These are phyloP conservation scores for Gasterosteus aculeatus DNA, from an alignment of 2,113 vertebrate species.

Conservation along the genomic window DNA sequence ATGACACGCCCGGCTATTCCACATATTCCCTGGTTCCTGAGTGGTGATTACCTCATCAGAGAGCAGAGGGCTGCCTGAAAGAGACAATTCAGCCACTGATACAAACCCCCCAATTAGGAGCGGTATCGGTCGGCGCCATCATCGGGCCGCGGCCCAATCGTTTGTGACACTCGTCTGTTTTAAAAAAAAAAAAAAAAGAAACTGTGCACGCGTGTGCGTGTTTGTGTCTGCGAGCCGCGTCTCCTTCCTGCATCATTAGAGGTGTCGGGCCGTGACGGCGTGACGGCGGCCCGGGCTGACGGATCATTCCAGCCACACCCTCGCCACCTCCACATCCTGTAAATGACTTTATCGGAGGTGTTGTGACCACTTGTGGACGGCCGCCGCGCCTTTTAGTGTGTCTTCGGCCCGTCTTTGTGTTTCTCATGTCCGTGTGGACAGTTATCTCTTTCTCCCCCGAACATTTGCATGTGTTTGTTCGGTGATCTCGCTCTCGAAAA, in stretches of 20 bases:
- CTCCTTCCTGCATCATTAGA: constrained; percentile 53
- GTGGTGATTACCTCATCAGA: constrained; percentile 52
- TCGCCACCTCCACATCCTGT: constrained; percentile 30
- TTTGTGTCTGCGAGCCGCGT: constrained; percentile 23
- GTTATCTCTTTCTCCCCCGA: background rate
- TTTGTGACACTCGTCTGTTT: constrained; percentile 53
- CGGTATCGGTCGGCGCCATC: constrained; percentile 29
- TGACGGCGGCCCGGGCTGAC: constrained; percentile 44
- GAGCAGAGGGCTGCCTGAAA: constrained; percentile 30
- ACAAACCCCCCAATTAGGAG: constrained; percentile 50
- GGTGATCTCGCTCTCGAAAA: constrained; percentile 23
- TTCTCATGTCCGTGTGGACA: constrained; percentile 19
- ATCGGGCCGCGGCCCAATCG: constrained; percentile 25
- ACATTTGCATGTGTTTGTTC: constrained; percentile 44
- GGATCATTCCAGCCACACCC: constrained; percentile 51
- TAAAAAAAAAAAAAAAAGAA: background rate
- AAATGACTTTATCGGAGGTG: constrained; percentile 46
- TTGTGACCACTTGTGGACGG: constrained; percentile 42
- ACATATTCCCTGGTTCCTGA: constrained; percentile 1
- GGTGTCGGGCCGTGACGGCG: constrained; percentile 50
- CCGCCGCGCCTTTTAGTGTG: constrained; percentile 19
- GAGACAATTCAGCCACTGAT: constrained; percentile 33
- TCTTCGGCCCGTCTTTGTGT: constrained; percentile 6
- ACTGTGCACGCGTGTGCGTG: background rate
- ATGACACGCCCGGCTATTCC: constrained; percentile 13